Conservation (phyloP, 2,888 invertebrate species). For the Coleophora deauratella region DNA sequence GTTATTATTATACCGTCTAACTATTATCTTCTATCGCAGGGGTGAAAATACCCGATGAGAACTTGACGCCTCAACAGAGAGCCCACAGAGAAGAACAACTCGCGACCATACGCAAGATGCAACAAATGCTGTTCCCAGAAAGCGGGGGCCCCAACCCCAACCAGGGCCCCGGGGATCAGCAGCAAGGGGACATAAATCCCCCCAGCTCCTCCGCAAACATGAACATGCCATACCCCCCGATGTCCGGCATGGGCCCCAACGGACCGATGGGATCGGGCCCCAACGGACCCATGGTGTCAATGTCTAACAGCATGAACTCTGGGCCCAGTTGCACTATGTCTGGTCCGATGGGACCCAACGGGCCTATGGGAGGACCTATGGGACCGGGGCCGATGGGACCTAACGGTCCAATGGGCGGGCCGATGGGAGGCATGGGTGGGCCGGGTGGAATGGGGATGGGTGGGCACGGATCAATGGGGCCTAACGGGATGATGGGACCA, state of each 20-base stretch:
- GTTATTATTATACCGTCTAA: no score
- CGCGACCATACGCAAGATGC: slow-evolving; percentile 93
- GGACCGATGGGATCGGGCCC: slow-evolving; percentile 62
- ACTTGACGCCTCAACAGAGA: slow-evolving; percentile 95
- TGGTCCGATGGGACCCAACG: slow-evolving; percentile 54
- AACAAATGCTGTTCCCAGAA: slow-evolving; percentile 93
- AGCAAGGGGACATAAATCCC: slow-evolving; percentile 51
- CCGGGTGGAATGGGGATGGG: slow-evolving; percentile 46
- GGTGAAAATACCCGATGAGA: slow-evolving; percentile 96
- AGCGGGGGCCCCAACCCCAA: slow-evolving; percentile 59
- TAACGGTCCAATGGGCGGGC: slow-evolving; percentile 39
- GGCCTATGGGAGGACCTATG: slow-evolving; percentile 42
- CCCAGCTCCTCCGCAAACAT: slow-evolving; percentile 55
- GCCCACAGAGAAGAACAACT: slow-evolving; percentile 95
- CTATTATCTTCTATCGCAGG: slow-evolving; percentile 53
- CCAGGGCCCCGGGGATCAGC: slow-evolving; percentile 40
- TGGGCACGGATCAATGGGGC: slow-evolving; percentile 44
- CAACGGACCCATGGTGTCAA: slow-evolving; percentile 63
- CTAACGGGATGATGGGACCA: slow-evolving; percentile 51
- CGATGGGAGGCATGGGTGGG: slow-evolving; percentile 50
- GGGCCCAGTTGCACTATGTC: slow-evolving; percentile 66
- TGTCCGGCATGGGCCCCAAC: slow-evolving; percentile 54
- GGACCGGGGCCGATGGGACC: slow-evolving; percentile 55
- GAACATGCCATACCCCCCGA: slow-evolving; percentile 58
- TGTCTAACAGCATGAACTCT: slow-evolving; percentile 59